phyloP scores from a whole-genome alignment of 2,888 invertebrate species.

The Tachina grossa region DNA sequence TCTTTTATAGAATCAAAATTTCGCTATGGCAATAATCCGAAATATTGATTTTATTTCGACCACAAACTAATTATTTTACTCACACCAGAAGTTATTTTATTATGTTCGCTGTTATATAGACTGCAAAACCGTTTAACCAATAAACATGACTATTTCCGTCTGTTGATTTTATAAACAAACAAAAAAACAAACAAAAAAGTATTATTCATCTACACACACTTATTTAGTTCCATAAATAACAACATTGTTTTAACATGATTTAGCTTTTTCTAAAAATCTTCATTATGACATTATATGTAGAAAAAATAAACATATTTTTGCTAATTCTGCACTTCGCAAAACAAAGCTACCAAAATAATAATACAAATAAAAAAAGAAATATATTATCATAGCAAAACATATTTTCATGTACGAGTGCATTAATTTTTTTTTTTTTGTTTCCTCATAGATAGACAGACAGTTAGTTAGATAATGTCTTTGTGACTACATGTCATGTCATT shows the following conservation, averaged over 20 bases:
- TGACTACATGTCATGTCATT: conserved; percentile 66
- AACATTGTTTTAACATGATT: conserved; percentile 66
- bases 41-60: conserved; percentile 20
- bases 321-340: conserved; percentile 56
- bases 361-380: background rate
- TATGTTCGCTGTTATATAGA: conserved; percentile 17
- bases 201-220: background rate
- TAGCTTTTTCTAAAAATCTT: conserved; percentile 64
- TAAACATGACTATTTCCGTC: conserved; percentile 31
- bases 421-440: conserved; percentile 24
- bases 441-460: conserved; percentile 28
- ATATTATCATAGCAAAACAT: conserved; percentile 65
- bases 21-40: background rate
- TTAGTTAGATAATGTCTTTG: conserved; percentile 7
- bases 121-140: conserved; percentile 23
- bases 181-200: background rate
- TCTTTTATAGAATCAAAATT: background rate
- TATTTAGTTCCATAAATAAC: conserved; percentile 35
- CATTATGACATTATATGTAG: conserved; percentile 16
- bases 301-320: conserved; percentile 50
- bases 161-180: conserved; percentile 2
- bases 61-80: background rate
- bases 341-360: background rate
- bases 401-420: conserved; percentile 65
- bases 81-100: conserved; percentile 12